Base-by-base conservation (phyloP, 92 coral and sea anemone species). In the Zoanthus sansibaricus region DNA sequence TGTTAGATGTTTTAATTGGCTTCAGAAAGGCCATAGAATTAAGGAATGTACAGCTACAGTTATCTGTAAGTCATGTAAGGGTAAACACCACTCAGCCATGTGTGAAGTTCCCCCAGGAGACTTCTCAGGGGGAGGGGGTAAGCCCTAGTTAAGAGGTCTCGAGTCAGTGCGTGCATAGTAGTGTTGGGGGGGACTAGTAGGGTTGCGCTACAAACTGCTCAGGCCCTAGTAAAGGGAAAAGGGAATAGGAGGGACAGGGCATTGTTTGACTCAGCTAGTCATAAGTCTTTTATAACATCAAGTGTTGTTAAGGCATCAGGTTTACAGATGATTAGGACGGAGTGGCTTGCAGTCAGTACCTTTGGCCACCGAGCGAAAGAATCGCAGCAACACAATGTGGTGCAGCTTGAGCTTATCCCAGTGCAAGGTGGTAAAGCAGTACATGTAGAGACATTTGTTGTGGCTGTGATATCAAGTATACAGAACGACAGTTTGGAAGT, bases 1-100 rank as follows among this genome's bases (percentile, higher is more conserved):
- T 25, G 84, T 83, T 84, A 31, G 87, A 54, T 88, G 94, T 47
- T 88, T 83, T 66, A 83, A 79, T 72, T 88, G 94, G 71, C 10
- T 88, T 14, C 31, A 61, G 2, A 84, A 64, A 21, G 89, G 83
- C 48, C 87, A 79, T 79, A 9, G 64, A 4, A 68, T 87, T 6
- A 58, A n/a, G 32, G 83, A 77, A 17, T 91, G 91, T 84, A 25
- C 25, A 25, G 25, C 25, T 25, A 25, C 25, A 25, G 25, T 25
- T 25, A 25, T 25, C 25, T 25, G 25, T 25, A 25, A 25, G 25
- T 25, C 25, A 25, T 25, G 25, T 25, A 25, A 25, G 25, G 25
- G 25, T 25, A 25, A 25, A 25, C 25, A 25, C 25, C 25, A 25
- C 25, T 25, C 25, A 25, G 25, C 25, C 25, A 49, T 49, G 80